Evolutionary conservation across 2,113 vertebrate genomes (phyloP), one percentile per base, ranked within the genome.

Genomic region (Sceloporus tristichus): DNA sequence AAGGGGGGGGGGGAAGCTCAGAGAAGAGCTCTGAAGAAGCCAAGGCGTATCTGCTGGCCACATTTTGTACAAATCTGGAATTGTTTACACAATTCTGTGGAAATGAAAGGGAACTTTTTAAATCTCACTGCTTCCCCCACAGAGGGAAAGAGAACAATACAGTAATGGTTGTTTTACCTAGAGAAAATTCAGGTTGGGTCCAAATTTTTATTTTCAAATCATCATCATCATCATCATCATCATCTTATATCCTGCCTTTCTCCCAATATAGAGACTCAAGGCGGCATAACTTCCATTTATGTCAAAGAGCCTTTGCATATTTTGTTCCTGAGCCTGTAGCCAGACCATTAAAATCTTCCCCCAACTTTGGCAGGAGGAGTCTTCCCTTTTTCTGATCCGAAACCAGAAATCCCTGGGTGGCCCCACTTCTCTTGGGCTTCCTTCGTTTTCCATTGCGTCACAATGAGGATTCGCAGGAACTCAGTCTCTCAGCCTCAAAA

Each of bases 11-110:
- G 34, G 34, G 34, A 34, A 65, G 10, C 34, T 62, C 59, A 62
- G 14, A 2, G 25, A 23, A 27, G 79, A 94, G 93, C 91, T 91
- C 90, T 92, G 68, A 34, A 89, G 93, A 91, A 92, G 85, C 80
- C 84, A 23, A 85, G 87, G 73, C 29, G 86, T 83, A 91, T 91
- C 1, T 62, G 2, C 18, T 62, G 59, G 16, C 59, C 59, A 16
- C 13, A 62, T 62, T 14, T 62, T 62, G 13, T 14, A 16, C 4
- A 62, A 14, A 62, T 18, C 59, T 62, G 59, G 59, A 62, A 62
- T 4, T 62, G 59, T 62, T 14, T 62, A 14, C 59, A 14, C 16
- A 18, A 14, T 62, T 62, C 59, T 62, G 90, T 91, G 88, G 56
- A 9, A 71, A 62, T 77, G 74, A 90, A 86, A 91, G 89, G 91